phyloP scores from a whole-genome alignment of 2,888 invertebrate genomes.

The Mesoligia furuncula region DNA sequence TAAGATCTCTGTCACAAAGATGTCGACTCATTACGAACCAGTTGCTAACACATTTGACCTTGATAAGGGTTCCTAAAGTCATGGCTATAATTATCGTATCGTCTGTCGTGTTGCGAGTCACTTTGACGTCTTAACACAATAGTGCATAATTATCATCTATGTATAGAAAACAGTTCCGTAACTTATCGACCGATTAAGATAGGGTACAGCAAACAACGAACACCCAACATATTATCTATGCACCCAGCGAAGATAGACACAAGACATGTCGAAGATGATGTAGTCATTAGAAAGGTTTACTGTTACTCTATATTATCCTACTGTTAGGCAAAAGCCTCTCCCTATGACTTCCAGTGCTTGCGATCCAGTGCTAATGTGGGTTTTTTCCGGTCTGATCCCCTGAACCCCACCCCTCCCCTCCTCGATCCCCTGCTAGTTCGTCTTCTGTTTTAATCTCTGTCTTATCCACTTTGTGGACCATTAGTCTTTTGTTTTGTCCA shows the following conservation, averaged over 20 bases:
- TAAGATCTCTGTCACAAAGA: constrained; percentile 13
- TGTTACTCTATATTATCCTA: no score
- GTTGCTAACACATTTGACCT: constrained; percentile 41
- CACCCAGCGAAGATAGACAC: background rate
- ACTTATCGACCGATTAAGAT: background rate
- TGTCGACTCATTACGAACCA: constrained; percentile 16
- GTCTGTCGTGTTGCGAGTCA: background rate
- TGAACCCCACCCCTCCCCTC: no score
- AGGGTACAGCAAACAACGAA: background rate
- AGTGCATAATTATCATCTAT: background rate
- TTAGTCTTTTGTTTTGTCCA: background rate
- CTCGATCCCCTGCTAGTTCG: no score
- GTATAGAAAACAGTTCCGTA: constrained; percentile 3
- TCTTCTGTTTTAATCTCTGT: no score
- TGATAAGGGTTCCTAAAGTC: constrained; percentile 33
- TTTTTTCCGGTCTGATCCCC: no score
- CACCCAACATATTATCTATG: background rate
- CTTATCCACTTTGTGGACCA: background rate
- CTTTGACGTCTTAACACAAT: constrained; percentile 22
- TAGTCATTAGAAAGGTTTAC: background rate
- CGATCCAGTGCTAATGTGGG: background rate
- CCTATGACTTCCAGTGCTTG: background rate
- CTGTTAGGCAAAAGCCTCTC: background rate
- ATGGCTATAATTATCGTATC: constrained; percentile 30
- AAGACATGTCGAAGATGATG: background rate